These are phyloP conservation scores for Pachypeltis micranthus DNA, from an alignment of 1,140 invertebrate genomes.

Conservation along the genomic window DNA sequence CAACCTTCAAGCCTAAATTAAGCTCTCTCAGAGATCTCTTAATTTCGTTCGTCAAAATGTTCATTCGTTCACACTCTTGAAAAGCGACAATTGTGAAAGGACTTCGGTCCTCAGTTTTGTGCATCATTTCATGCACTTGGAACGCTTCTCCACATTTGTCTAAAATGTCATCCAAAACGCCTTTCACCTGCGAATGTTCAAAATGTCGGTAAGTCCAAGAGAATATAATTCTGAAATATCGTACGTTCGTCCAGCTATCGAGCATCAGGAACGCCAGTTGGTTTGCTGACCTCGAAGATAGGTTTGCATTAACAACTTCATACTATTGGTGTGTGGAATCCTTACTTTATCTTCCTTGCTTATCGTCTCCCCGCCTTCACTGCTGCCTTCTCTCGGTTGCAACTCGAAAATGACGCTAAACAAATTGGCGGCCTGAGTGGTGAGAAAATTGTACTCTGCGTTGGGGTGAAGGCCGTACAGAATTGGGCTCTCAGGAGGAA, in stretches of 20 bases:
- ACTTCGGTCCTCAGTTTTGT: slow-evolving; percentile 76
- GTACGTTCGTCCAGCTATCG: no score
- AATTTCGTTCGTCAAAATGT: slow-evolving; percentile 68
- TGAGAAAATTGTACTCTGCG: slow-evolving; percentile 88
- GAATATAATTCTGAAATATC: not conserved
- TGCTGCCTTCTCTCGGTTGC: slow-evolving; percentile 71
- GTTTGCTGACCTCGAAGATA: no score
- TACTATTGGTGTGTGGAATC: not conserved
- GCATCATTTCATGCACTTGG: slow-evolving; percentile 73
- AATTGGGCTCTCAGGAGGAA: slow-evolving; percentile 78
- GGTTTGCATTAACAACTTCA: no score
- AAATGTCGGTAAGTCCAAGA: not conserved
- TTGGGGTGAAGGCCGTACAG: slow-evolving; percentile 89
- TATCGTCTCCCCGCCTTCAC: slow-evolving; percentile 45
- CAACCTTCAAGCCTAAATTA: slow-evolving; percentile 73
- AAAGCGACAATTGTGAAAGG: slow-evolving; percentile 86
- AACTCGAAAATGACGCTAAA: slow-evolving; percentile 85
- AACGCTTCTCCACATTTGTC: slow-evolving; percentile 85
- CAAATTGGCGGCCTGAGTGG: slow-evolving; percentile 68
- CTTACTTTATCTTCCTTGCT: slow-evolving; percentile 71
- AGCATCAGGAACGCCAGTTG: no score
- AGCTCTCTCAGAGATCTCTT: slow-evolving; percentile 70
- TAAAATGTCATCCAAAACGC: slow-evolving; percentile 74
- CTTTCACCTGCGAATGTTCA: slow-evolving; percentile 48
- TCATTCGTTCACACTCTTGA: slow-evolving; percentile 94